Conservation (phyloP, 2,113 vertebrate genomes). For the Orycteropus afer region DNA sequence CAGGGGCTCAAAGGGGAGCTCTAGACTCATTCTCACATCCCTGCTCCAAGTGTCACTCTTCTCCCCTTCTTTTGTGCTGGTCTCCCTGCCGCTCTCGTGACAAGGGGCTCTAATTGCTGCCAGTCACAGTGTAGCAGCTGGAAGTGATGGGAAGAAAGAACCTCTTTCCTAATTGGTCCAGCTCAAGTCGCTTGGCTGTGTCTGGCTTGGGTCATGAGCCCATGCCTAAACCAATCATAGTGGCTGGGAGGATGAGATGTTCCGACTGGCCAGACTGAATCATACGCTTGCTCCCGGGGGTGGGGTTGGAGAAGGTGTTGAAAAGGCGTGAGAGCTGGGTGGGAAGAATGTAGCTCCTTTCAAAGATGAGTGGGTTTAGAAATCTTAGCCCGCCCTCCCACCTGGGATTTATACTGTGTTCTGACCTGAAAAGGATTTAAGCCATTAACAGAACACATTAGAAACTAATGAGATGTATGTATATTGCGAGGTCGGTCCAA, state of each 20-base stretch:
- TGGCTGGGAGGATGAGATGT: no score
- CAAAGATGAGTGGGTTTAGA: background rate
- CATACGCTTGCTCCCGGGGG: no score
- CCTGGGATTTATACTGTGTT: background rate
- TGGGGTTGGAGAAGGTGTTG: no score
- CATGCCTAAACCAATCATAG: background rate
- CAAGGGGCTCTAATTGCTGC: no score
- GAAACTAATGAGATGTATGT: background rate
- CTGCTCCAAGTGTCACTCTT: no score
- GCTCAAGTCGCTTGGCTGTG: background rate
- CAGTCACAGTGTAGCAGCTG: background rate
- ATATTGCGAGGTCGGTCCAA: accelerated
- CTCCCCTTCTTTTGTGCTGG: background rate
- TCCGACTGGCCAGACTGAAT: no score
- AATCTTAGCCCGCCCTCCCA: accelerated
- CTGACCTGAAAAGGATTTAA: background rate
- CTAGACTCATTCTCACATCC: background rate
- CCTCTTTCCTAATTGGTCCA: background rate
- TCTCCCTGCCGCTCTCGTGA: no score
- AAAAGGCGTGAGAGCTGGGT: background rate
- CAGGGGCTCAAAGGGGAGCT: background rate
- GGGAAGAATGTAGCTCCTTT: accelerated
- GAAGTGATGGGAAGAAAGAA: background rate
- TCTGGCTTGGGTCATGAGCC: background rate
- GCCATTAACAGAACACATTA: accelerated